phyloP scores from a whole-genome alignment of 2,797 vertebrate species.

The Lepidocolaptes lacrymiger region DNA sequence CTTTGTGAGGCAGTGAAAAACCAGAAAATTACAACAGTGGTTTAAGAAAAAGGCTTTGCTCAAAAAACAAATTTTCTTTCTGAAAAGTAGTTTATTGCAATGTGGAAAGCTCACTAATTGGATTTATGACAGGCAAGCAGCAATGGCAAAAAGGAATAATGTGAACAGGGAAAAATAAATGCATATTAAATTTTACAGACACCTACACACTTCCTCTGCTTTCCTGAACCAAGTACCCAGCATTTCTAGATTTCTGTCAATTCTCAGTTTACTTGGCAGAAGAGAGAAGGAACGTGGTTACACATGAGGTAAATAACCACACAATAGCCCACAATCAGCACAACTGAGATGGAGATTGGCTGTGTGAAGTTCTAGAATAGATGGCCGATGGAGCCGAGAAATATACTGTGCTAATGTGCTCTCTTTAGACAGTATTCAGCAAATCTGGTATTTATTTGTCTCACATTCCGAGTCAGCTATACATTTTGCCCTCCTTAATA shows the following conservation, averaged over 20 bases:
- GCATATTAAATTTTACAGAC: slow-evolving; percentile 41
- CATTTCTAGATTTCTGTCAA: neutral
- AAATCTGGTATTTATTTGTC: neutral
- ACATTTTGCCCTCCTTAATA: neutral
- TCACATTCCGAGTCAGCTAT: neutral
- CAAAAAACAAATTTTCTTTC: slow-evolving; percentile 49
- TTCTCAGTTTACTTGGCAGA: neutral
- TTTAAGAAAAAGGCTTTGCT: slow-evolving; percentile 28
- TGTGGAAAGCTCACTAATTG: slow-evolving; percentile 49
- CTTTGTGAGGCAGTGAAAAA: slow-evolving; percentile 2
- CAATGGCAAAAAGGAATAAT: slow-evolving; percentile 1
- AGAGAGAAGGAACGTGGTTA: neutral
- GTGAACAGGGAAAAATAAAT: slow-evolving; percentile 69
- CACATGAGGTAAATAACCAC: neutral
- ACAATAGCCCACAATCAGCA: neutral
- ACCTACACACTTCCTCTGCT: neutral
- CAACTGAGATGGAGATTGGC: neutral
- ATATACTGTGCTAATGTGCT: neutral
- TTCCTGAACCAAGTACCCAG: neutral
- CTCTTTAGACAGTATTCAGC: neutral
- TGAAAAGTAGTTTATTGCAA: slow-evolving; percentile 43
- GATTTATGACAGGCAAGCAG: slow-evolving; percentile 39
- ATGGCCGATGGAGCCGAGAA: neutral
- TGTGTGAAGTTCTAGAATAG: neutral
- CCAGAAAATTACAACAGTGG: neutral